Evolutionary conservation across 1,140 invertebrate species (phyloP).

Genomic region (Zophobas morio): DNA sequence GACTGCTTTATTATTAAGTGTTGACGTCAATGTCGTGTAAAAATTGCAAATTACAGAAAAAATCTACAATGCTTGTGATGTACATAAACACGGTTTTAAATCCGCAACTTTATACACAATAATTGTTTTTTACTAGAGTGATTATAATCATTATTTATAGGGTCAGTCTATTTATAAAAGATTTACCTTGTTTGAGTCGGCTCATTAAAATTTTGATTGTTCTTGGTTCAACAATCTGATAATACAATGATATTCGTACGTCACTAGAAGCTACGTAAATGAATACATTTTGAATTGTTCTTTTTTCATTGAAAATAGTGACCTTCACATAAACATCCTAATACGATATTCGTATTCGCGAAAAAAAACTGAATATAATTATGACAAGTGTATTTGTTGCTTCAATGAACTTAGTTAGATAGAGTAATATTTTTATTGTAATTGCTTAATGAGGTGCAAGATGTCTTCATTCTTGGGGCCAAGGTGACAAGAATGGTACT

Average conservation of each 20-base stretch:
- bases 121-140: constrained; percentile 12
- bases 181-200: constrained; percentile 26
- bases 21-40: constrained; percentile 18
- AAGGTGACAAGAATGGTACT: neutral
- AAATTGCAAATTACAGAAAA: constrained; percentile 20
- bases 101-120: constrained; percentile 16
- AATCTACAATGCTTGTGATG: constrained; percentile 22
- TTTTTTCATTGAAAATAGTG: constrained; percentile 25
- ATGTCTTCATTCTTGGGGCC: neutral
- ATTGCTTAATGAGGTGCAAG: no score
- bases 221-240: neutral
- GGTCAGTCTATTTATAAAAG: constrained; percentile 25
- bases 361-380: no score
- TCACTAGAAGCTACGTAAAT: constrained; percentile 22
- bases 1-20: neutral
- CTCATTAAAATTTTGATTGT: constrained; percentile 36
- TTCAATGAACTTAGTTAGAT: no score
- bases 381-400: no score
- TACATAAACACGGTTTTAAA: constrained; percentile 13
- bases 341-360: neutral
- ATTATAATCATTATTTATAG: constrained; percentile 24
- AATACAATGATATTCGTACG: constrained; percentile 18
- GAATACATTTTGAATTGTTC: constrained; percentile 28
- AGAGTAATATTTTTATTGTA: no score
- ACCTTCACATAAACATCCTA: constrained; percentile 12